phyloP scores from a whole-genome alignment of 2,797 vertebrate genomes.

The Pogoniulus pusillus region DNA sequence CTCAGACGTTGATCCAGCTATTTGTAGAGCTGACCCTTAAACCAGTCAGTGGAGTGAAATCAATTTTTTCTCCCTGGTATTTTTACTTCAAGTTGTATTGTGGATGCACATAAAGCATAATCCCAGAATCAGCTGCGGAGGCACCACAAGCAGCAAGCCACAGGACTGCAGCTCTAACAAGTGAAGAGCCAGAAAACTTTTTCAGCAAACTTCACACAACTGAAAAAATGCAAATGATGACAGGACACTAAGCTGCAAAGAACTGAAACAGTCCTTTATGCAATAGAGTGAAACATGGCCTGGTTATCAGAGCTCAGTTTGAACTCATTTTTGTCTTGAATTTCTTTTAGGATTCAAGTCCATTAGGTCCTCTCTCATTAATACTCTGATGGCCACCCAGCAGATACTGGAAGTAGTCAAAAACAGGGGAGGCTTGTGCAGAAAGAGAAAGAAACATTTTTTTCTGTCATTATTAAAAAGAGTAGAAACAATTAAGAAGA shows the following conservation, averaged over 20 bases:
- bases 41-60: background rate
- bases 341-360: background rate
- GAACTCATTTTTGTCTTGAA: background rate
- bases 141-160: background rate
- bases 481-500: background rate
- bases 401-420: background rate
- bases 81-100: background rate
- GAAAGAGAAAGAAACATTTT: background rate
- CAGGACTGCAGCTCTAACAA: background rate
- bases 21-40: background rate
- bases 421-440: background rate
- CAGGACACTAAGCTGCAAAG: background rate
- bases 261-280: background rate
- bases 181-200: background rate
- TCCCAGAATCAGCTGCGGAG: background rate
- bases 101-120: background rate
- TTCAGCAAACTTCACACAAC: background rate
- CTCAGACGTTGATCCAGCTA: background rate
- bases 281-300: background rate
- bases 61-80: background rate
- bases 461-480: background rate
- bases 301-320: background rate
- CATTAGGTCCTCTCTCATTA: background rate
- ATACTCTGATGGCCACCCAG: background rate
- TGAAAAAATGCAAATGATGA: background rate